Conservation (phyloP, 1,140 invertebrate species). For the Drosophila ohnishii region DNA sequence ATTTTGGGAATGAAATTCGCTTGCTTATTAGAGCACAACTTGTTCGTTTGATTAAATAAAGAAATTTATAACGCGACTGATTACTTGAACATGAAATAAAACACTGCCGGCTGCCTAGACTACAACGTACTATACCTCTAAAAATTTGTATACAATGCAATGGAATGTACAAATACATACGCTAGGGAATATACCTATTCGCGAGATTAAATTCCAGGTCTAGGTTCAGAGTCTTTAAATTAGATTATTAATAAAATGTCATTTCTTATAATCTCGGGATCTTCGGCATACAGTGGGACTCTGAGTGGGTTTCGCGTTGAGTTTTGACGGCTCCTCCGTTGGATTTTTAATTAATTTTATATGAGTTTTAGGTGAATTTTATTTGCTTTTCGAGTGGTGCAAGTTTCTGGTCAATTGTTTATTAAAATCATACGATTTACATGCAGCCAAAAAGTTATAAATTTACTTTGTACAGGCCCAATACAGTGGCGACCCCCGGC, state of each 20-base stretch:
- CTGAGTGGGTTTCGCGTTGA: not conserved
- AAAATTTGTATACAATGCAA: not conserved
- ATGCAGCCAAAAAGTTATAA: not conserved
- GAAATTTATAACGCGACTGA: not conserved
- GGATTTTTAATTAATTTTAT: no score
- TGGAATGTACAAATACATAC: not conserved
- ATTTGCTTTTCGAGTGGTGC: no score
- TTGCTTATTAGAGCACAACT: not conserved
- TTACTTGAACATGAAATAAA: not conserved
- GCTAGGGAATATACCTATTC: not conserved
- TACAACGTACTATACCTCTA: not conserved
- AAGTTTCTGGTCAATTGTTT: no score
- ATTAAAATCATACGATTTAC: no score
- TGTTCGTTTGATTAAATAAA: not conserved
- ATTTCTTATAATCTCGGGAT: not conserved
- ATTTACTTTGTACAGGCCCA: not conserved
- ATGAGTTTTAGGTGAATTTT: no score
- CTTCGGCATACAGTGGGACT: no score
- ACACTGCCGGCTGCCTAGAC: not conserved
- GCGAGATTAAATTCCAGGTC: not conserved
- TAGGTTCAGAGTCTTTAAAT: not conserved
- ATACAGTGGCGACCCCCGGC: not conserved
- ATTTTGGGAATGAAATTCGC: not conserved
- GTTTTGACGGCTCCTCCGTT: not conserved
- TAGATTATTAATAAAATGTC: not conserved